phyloP scores from a whole-genome alignment of 2,113 vertebrate species.

The Oxyura jamaicensis region DNA sequence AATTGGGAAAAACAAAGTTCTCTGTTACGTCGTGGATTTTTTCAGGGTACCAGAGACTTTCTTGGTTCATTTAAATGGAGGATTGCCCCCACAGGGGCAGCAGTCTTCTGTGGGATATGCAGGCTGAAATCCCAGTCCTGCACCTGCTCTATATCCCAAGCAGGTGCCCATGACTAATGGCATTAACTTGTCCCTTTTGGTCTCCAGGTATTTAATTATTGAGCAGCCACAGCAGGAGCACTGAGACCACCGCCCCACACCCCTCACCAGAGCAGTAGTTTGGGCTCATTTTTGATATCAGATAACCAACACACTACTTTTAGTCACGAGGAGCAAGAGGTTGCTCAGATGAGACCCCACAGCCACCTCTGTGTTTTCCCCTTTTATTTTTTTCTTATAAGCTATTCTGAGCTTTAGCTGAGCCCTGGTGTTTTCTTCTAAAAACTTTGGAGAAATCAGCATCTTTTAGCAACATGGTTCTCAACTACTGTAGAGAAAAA shows the following conservation, averaged over 20 bases:
- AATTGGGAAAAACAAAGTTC: neutral
- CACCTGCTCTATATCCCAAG: neutral
- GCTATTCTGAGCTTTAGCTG: neutral
- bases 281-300: accelerated
- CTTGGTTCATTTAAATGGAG: neutral
- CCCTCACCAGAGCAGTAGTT: accelerated
- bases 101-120: neutral
- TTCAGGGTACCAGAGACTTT: neutral
- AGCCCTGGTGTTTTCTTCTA: neutral
- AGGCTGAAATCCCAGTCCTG: neutral
- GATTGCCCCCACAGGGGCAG: neutral
- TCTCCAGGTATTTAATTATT: slow-evolving; percentile 9
- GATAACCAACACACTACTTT: neutral
- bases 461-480: neutral
- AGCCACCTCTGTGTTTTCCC: accelerated
- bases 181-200: neutral
- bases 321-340: neutral
- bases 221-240: neutral
- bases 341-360: neutral
- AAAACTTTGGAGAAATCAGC: neutral
- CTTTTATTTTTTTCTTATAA: neutral
- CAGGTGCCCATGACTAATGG: neutral
- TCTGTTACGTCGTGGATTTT: neutral
- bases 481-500: no score
- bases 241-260: neutral